Conservation (phyloP, 2,888 invertebrate genomes). For the Polietes domitor region DNA sequence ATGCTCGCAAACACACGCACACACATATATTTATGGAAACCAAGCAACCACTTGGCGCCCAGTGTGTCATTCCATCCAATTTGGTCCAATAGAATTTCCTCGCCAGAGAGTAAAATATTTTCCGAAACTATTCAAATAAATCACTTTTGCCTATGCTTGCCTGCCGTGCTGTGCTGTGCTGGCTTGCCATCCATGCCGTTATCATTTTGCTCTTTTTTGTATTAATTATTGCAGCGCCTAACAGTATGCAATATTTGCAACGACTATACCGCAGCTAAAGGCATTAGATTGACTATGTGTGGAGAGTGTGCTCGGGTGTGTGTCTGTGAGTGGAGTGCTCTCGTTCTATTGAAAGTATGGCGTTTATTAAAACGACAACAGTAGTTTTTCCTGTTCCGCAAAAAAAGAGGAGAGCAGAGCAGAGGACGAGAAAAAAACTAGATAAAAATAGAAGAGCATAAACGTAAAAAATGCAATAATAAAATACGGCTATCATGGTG, state of each 20-base stretch:
- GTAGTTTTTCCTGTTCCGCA: not conserved
- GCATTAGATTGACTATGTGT: not conserved
- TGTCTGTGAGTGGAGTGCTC: not conserved
- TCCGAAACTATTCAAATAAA: slow-evolving; percentile 69
- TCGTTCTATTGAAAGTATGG: not conserved
- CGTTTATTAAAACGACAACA: slow-evolving; percentile 35
- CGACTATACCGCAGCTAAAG: not conserved
- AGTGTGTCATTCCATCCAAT: not conserved
- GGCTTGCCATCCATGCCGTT: not conserved
- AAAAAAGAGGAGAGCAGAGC: not conserved
- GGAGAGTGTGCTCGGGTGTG: not conserved
- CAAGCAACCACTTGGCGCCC: not conserved
- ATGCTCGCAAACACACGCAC: not conserved
- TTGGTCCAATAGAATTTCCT: slow-evolving; percentile 34
- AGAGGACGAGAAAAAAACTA: not conserved
- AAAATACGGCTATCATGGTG: slow-evolving; percentile 22
- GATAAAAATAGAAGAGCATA: slow-evolving; percentile 18
- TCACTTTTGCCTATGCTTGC: slow-evolving; percentile 53
- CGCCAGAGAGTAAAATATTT: slow-evolving; percentile 58
- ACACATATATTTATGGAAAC: not conserved
- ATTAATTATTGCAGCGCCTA: slow-evolving; percentile 41
- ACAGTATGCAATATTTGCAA: slow-evolving; percentile 31
- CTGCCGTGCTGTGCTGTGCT: not conserved
- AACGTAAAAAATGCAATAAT: slow-evolving; percentile 37
- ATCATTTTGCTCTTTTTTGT: slow-evolving; percentile 25